Conservation (phyloP, 2,888 invertebrate species). For the Spialia ferax region DNA sequence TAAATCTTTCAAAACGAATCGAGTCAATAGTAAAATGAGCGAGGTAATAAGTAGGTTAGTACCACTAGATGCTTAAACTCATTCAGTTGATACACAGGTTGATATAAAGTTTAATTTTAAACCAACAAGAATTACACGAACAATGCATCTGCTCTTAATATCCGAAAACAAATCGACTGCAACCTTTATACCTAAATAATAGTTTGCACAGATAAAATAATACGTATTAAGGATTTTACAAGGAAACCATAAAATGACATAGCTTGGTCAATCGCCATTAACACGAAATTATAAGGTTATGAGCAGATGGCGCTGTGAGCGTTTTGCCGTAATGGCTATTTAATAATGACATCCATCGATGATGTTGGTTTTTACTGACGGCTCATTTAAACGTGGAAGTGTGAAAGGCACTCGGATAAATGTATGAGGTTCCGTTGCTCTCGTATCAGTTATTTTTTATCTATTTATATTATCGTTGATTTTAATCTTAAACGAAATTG, state of each 20-base stretch:
- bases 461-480: background rate
- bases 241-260: constrained; percentile 29
- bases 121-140: no score
- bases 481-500: no score
- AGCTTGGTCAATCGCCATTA: constrained; percentile 43
- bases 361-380: constrained; percentile 54
- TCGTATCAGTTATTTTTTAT: constrained; percentile 14
- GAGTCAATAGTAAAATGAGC: no score
- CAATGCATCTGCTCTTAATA: constrained; percentile 2
- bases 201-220: constrained; percentile 11
- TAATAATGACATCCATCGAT: constrained; percentile 55
- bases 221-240: constrained; percentile 21
- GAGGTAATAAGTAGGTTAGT: no score
- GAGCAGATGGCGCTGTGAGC: constrained; percentile 37
- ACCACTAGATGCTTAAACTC: no score
- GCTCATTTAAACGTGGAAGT: constrained; percentile 50
- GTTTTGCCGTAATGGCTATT: constrained; percentile 51
- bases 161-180: background rate
- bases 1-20: no score
- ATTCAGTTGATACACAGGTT: no score
- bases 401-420: constrained; percentile 41
- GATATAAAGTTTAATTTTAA: no score
- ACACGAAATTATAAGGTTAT: constrained; percentile 46
- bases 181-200: constrained; percentile 14
- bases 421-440: constrained; percentile 18